These are phyloP conservation scores for Chloroceryle amazona DNA, from an alignment of 2,797 vertebrate genomes.

Conservation along the genomic window DNA sequence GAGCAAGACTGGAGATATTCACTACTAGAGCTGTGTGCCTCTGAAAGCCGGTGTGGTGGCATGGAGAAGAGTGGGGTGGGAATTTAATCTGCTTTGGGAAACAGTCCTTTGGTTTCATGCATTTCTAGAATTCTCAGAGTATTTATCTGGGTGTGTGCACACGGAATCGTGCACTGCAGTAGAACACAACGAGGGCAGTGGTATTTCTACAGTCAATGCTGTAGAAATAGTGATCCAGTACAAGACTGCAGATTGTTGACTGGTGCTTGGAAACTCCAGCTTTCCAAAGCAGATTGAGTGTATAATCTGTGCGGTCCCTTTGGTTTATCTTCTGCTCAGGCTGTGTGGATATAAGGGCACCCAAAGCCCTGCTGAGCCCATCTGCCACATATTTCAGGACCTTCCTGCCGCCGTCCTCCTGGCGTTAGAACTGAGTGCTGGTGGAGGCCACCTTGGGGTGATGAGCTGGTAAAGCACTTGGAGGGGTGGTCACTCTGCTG, in stretches of 20 bases:
- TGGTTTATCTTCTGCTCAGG: not conserved
- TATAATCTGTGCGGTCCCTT: not conserved
- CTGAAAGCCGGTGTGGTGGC: not conserved
- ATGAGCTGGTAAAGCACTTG: not conserved
- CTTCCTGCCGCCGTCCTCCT: accelerated
- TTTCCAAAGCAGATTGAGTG: not conserved
- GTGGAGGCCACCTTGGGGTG: not conserved
- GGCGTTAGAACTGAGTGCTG: not conserved
- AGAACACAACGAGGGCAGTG: not conserved
- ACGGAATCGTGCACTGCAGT: not conserved
- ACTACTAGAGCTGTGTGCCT: not conserved
- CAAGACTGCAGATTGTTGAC: not conserved
- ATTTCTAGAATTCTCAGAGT: not conserved
- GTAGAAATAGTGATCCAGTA: accelerated
- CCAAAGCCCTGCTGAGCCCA: not conserved
- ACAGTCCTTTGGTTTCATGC: not conserved
- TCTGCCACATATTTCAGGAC: not conserved
- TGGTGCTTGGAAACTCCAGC: not conserved
- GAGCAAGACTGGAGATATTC: not conserved
- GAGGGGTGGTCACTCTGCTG: not conserved
- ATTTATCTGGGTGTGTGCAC: not conserved
- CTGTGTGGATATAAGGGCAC: not conserved
- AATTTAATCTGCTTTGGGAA: not conserved
- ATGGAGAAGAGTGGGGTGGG: not conserved
- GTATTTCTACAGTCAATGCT: not conserved